phyloP scores from a whole-genome alignment of 2,113 vertebrate genomes.

The Leptobrachium ailaonicum region DNA sequence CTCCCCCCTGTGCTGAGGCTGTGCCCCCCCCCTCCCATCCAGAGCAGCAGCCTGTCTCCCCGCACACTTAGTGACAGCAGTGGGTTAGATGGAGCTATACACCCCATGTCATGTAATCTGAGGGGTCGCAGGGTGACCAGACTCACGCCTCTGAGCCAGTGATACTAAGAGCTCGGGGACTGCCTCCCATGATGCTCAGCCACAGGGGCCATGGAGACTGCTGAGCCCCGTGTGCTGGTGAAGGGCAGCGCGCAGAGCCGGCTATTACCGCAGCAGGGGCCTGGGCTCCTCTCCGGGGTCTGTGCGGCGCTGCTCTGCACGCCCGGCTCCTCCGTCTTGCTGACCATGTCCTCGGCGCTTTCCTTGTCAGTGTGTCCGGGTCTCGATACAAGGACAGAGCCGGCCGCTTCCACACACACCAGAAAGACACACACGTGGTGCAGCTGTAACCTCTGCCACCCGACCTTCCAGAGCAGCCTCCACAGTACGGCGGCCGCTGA shows the following conservation, averaged over 20 bases:
- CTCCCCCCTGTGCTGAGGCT: no score
- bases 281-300: constrained; percentile 5
- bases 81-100: no score
- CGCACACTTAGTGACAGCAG: no score
- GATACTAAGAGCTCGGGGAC: no score
- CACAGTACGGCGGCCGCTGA: constrained; percentile 15
- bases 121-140: no score
- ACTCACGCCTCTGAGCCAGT: no score
- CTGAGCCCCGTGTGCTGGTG: neutral
- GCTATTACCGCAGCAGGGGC: constrained; percentile 35
- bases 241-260: neutral
- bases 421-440: constrained; percentile 36
- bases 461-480: constrained; percentile 41
- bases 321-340: constrained; percentile 45
- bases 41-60: no score
- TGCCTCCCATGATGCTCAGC: no score
- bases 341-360: constrained; percentile 44
- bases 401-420: constrained; percentile 23
- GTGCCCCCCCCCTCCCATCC: no score
- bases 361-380: neutral
- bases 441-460: constrained; percentile 49
- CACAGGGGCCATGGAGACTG: no score
- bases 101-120: no score
- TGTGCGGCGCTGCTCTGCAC: constrained; percentile 30
- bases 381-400: constrained; percentile 33